Conservation (phyloP, 2,797 vertebrate genomes). For the Hippopotamyrus pictus region DNA sequence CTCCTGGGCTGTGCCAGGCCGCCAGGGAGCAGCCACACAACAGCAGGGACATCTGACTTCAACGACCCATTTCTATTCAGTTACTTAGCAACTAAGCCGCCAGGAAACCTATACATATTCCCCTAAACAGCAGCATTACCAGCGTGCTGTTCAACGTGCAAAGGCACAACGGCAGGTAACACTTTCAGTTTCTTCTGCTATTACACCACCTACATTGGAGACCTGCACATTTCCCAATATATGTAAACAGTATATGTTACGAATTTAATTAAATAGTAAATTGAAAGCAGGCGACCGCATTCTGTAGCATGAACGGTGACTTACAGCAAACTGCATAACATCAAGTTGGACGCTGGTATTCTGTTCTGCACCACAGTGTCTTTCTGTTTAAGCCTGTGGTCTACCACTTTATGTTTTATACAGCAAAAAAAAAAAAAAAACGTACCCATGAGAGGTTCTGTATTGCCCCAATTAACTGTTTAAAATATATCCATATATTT, state of each 20-base stretch:
- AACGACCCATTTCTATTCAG: neutral
- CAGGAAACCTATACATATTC: neutral
- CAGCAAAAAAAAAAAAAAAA: neutral
- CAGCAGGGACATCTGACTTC: neutral
- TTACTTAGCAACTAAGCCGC: neutral
- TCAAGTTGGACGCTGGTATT: neutral
- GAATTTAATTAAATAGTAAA: neutral
- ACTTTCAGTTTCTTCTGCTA: neutral
- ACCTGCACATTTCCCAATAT: neutral
- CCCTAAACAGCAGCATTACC: neutral
- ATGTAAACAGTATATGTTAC: neutral
- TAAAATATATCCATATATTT: neutral
- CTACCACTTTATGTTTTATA: neutral
- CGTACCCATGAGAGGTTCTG: neutral
- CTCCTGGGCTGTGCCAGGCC: neutral
- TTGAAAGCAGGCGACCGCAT: neutral
- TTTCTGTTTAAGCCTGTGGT: neutral
- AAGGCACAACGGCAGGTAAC: neutral
- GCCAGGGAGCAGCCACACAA: neutral
- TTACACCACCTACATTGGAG: neutral
- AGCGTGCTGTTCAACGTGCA: neutral
- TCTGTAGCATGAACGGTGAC: neutral
- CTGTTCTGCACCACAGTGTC: neutral
- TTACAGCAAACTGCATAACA: neutral
- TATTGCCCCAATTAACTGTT: neutral